Conservation (phyloP, 1,140 invertebrate species). For the Plutomurus gul region DNA sequence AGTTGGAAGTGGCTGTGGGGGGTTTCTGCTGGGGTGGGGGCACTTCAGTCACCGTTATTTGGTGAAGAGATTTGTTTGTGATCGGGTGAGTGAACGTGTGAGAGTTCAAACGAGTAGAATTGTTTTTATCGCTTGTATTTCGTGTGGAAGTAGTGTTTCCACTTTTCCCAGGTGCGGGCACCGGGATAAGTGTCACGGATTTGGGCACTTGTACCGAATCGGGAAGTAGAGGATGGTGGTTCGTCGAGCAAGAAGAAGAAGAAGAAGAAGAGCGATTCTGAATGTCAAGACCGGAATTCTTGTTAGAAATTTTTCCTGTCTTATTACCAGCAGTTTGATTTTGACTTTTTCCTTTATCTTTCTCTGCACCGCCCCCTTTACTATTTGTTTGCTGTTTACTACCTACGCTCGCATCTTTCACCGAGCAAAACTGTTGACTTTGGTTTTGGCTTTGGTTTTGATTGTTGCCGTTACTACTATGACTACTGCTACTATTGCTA, state of each 20-base stretch:
- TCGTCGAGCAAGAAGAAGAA: background rate
- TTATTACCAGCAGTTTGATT: background rate
- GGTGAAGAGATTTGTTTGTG: constrained; percentile 53
- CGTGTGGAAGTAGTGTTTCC: background rate
- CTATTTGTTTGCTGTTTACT: background rate
- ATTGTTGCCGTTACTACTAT: background rate
- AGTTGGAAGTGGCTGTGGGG: background rate
- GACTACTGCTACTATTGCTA: background rate
- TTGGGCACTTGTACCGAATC: constrained; percentile 53
- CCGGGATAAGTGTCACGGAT: constrained; percentile 53
- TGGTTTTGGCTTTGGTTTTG: constrained; percentile 30
- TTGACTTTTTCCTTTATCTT: background rate
- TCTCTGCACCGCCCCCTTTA: background rate
- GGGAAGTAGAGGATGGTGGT: constrained; percentile 43
- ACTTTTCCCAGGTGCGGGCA: constrained; percentile 31
- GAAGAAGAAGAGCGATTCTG: constrained; percentile 15
- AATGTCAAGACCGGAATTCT: constrained; percentile 38
- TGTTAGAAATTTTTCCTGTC: background rate
- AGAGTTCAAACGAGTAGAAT: background rate
- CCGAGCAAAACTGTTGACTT: constrained; percentile 27
- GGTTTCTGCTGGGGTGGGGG: constrained; percentile 45
- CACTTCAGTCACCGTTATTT: constrained; percentile 53
- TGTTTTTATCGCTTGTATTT: background rate
- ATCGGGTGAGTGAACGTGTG: constrained; percentile 53
- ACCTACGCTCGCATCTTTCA: background rate